phyloP scores from a whole-genome alignment of 1,140 invertebrate genomes.

The Linepithema humile region DNA sequence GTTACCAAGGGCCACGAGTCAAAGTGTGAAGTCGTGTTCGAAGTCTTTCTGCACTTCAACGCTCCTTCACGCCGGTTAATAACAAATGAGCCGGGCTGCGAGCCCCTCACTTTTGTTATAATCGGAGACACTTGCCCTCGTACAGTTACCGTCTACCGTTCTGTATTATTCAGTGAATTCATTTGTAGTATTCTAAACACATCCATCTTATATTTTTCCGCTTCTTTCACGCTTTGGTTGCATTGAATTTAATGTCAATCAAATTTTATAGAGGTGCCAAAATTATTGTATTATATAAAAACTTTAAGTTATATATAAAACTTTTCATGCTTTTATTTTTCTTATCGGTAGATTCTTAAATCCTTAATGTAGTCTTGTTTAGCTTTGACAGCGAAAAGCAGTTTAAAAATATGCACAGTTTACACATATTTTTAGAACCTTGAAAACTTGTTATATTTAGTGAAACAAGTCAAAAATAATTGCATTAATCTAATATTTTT shows the following conservation, averaged over 20 bases:
- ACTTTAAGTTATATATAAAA: background rate
- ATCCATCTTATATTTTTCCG: conserved; percentile 64
- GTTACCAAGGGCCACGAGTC: conserved; percentile 81
- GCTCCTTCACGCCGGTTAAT: conserved; percentile 81
- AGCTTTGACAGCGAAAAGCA: no score
- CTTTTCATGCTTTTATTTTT: background rate
- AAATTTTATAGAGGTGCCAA: background rate
- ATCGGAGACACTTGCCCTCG: conserved; percentile 80
- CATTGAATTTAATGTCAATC: background rate
- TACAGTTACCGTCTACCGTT: conserved; percentile 81
- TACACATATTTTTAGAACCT: background rate
- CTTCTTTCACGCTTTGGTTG: conserved; percentile 7
- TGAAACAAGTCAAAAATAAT: background rate
- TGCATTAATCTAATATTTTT: background rate
- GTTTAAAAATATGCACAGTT: background rate
- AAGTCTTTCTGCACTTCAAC: conserved; percentile 82
- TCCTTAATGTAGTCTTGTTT: background rate
- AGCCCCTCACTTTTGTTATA: conserved; percentile 82
- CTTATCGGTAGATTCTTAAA: background rate
- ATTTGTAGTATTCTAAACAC: conserved; percentile 82
- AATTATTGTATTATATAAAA: background rate
- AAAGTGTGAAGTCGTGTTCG: conserved; percentile 84
- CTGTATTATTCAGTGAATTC: conserved; percentile 82
- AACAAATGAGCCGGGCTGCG: conserved; percentile 81
- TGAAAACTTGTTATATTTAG: background rate